Conservation (phyloP, 2,113 vertebrate species). For the Cisticola juncidis region DNA sequence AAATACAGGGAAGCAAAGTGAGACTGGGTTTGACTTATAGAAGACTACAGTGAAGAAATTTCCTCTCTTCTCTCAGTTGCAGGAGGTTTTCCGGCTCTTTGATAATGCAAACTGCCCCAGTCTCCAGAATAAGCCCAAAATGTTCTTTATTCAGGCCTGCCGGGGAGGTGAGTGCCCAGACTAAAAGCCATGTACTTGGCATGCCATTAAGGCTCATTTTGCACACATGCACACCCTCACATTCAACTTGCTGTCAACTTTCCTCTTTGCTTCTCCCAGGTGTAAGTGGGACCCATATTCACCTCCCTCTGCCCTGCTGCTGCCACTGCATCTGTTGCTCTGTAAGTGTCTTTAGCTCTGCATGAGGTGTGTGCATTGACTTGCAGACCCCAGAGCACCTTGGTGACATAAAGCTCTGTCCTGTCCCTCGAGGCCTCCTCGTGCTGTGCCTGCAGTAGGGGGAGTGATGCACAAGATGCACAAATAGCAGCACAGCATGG, state of each 20-base stretch:
- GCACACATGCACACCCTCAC: conserved; percentile 31
- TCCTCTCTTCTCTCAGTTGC: conserved; percentile 75
- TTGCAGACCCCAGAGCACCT: conserved; percentile 52
- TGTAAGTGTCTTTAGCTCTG: conserved; percentile 79
- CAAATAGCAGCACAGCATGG: background rate
- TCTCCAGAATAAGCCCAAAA: conserved; percentile 98
- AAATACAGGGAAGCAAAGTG: background rate
- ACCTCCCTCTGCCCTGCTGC: conserved; percentile 81
- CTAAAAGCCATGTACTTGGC: background rate
- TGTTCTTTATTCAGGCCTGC: conserved; percentile 98
- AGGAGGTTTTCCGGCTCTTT: conserved; percentile 89
- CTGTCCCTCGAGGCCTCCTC: background rate
- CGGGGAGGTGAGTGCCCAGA: conserved; percentile 86
- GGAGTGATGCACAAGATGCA: background rate
- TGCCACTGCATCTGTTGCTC: conserved; percentile 81
- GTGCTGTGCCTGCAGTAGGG: conserved; percentile 4
- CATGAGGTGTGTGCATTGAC: conserved; percentile 73
- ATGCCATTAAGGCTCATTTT: conserved; percentile 23
- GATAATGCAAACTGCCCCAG: conserved; percentile 91
- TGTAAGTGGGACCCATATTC: conserved; percentile 73
- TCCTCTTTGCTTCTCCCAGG: conserved; percentile 81
- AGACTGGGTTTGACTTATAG: background rate
- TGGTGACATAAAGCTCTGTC: background rate
- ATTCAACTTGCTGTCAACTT: conserved; percentile 72
- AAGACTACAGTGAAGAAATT: background rate